A percentile compares a stretch with the other conserved stretches of the same genome.
These are phyloP conservation scores for Frankliniella intonsa DNA, from an alignment of 2,888 invertebrate genomes.

Conservation along the genomic window DNA sequence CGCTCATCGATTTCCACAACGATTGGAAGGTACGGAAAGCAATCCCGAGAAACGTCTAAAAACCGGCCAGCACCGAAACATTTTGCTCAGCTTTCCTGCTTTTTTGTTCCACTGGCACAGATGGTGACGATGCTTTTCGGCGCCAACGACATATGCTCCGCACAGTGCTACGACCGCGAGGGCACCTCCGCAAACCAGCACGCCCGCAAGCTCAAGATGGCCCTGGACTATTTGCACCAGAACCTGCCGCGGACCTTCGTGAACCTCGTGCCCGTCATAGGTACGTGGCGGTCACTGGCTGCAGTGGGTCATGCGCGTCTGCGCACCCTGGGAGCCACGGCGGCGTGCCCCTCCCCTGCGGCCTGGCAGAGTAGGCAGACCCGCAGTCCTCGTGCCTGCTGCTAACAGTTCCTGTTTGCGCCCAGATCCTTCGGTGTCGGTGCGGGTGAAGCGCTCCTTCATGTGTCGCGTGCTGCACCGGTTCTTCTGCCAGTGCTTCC, in stretches of 20 bases:
- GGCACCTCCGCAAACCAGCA: conserved; percentile 59
- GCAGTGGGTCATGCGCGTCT: not conserved
- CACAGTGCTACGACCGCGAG: conserved; percentile 58
- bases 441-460: conserved; percentile 57
- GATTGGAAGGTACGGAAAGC: conserved; percentile 62
- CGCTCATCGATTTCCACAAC: conserved; percentile 55
- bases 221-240: conserved; percentile 62
- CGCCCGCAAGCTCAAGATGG: conserved; percentile 57
- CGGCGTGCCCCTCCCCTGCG: too few species aligned
- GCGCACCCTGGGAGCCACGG: too few species aligned
- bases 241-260: conserved; percentile 65
- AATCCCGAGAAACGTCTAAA: too few species aligned
- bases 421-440: conserved; percentile 66
- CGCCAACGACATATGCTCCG: conserved; percentile 70
- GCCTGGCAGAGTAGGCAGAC: too few species aligned
- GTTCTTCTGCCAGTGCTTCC: conserved; percentile 69
- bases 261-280: conserved; percentile 65
- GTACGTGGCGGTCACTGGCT: conserved; percentile 44
- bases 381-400: too few species aligned
- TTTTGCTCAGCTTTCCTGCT: too few species aligned
- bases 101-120: conserved; percentile 39
- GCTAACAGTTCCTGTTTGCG: conserved; percentile 32
- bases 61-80: too few species aligned
- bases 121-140: conserved; percentile 68
- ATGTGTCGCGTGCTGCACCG: conserved; percentile 69